Base-by-base conservation (phyloP, 2,888 invertebrate genomes). In the Orgyia antiqua region DNA sequence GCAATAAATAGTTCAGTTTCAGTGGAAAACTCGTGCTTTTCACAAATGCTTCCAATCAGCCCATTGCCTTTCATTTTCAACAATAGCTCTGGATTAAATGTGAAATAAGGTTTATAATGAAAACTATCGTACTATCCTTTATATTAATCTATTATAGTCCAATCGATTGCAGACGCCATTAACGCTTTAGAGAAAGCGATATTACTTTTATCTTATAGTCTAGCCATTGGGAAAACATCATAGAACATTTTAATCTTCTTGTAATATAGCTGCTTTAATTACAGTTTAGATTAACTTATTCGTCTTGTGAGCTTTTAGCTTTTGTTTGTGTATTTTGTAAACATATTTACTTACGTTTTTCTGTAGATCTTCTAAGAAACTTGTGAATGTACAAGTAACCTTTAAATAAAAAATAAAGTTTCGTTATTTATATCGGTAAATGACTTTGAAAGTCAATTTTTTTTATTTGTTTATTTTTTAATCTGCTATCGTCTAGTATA, bases 21-120 rank as follows among this genome's bases (percentile, higher is more conserved):
- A 57, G 49, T 50, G 51, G 53, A 53, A 59, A 62, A 63, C 62
- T 68, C 67, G 67, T 69, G 70, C 61, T 62, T 60, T 57, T 54
- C 57, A 55, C 65, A 70, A 71, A 71, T 65, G 59, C 63, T 65
- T 58, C 70, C 67, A 72, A 74, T 73, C 70, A 68, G 35, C 38
- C 46, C 27, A 44, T 46, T 42, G 54, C 60, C 54, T 67, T 67
- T 69, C 66, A 66, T 68, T 61, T 54, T 58, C 49, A 54, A 60
- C 56, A 69, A 70, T 63, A 42, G 53, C 43, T 21, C 25, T 27
- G 61, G 55, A 58, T 62, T 58, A 70, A 71, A 72, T 56, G 52
- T 52, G 66, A 71, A 70, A 66, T 66, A 68, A 61, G 54, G 45
- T 51, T 51, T 47, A 43, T 65, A 64, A 68, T 67, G 68, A 73